Evolutionary conservation across 2,888 invertebrate genomes (phyloP), one percentile per base, ranked within the genome.

Genomic region (Alloplasta piceator): DNA sequence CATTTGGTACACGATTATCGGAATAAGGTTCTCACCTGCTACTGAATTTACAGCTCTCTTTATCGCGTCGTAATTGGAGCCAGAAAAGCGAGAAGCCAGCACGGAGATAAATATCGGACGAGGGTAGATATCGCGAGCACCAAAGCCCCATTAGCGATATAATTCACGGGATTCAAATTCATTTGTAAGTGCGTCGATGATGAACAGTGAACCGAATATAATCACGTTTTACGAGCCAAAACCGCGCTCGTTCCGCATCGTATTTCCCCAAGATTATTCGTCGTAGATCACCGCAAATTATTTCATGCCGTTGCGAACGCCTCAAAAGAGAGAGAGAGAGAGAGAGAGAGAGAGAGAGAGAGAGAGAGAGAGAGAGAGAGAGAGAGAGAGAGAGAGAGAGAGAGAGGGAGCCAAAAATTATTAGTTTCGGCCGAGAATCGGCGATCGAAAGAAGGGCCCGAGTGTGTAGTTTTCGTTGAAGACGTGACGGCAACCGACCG

Each of bases 261-360:
- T 61, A 58, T 75, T 50, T 56, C n/a, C 63, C 48, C 26, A 26
- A 66, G 71, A 75, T 72, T 78, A 78, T 58, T 71, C 71, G 48
- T 38, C 16, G 38, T 41, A 43, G 26, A 70, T 39, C 50, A 16
- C 26, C n/a, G 46, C 7, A 39, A 68, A 75, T 67, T 46, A 68
- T 68, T 46, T 10, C 52, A 61, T 14, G 43, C 60, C 63, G 52
- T 38, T 14, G 26, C 43, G 38, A 46, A 43, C 43, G 16, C 16
- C 26, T 76, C 39, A 41, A 26, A 26, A 2, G 26, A 26, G 26
- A 26, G 26, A 3, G 26, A 3, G 26, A 26, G 26, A 26, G 26
- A 3, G 26, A 3, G 26, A 26, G 26, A 2, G 26, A 26, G 26
- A 26, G 26, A 3, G 26, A 3, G 26, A 26, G 26, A 2, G 26